A percentile compares a stretch with the other conserved stretches of the same genome.
phyloP scores from a whole-genome alignment of 2,113 vertebrate genomes.

The Python bivittatus region DNA sequence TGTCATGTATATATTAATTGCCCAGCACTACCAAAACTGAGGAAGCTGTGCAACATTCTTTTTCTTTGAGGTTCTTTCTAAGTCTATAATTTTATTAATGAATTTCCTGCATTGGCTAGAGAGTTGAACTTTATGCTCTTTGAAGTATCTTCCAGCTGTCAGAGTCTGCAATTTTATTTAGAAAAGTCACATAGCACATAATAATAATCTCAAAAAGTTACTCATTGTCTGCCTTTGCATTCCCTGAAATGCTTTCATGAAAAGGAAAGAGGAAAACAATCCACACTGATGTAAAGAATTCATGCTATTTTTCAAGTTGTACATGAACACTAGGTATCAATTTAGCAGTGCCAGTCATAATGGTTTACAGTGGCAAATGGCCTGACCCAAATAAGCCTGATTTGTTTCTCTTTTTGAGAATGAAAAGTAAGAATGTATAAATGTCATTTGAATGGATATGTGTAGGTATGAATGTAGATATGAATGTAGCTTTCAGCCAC shows the following conservation, averaged over 20 bases:
- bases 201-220: neutral
- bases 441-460: neutral
- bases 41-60: neutral
- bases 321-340: neutral
- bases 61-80: neutral
- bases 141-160: neutral
- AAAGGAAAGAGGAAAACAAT: neutral
- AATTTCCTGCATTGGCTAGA: neutral
- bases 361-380: neutral
- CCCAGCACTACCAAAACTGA: neutral
- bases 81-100: conserved; percentile 1
- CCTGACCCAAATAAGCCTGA: neutral
- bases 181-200: neutral
- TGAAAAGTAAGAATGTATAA: neutral
- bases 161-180: neutral
- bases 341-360: neutral
- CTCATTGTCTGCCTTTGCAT: neutral
- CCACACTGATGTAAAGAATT: neutral
- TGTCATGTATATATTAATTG: neutral
- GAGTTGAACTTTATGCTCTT: neutral
- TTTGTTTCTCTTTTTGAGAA: neutral
- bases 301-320: neutral
- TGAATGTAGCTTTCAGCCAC: neutral
- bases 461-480: neutral
- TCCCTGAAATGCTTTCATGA: neutral